phyloP scores from a whole-genome alignment of 2,888 invertebrate genomes.

The Penaeus monodon region DNA sequence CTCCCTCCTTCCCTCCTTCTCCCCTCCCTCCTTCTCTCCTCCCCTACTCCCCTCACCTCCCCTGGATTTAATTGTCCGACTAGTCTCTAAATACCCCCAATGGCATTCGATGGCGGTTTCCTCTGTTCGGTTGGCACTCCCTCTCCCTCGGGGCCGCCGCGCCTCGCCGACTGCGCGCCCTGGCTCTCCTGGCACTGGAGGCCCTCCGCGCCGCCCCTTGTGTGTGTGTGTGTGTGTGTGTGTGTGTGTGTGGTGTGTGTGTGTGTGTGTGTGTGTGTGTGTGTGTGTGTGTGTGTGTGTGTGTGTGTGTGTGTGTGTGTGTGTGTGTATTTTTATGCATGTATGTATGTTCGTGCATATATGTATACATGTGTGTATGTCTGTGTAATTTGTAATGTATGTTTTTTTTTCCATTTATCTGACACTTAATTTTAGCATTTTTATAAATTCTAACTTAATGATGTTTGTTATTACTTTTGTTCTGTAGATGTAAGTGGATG shows the following conservation, averaged over 20 bases:
- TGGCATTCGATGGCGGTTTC: neutral
- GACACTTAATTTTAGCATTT: neutral
- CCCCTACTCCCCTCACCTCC: neutral
- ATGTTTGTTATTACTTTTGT: too few species aligned
- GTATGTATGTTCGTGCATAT: neutral
- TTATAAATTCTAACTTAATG: too few species aligned
- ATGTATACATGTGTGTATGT: neutral
- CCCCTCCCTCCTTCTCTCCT: too few species aligned
- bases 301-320: neutral
- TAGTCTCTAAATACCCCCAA: neutral
- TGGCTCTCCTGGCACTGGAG: too few species aligned
- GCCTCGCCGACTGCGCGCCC: too few species aligned
- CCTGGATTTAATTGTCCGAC: neutral
- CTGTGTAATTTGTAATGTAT: neutral
- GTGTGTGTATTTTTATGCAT: neutral
- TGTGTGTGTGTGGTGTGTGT: too few species aligned
- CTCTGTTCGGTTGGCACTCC: constrained; percentile 1
- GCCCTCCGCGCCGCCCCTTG: too few species aligned
- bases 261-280: neutral
- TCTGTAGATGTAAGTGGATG: too few species aligned
- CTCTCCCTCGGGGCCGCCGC: neutral
- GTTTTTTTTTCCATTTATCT: neutral
- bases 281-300: neutral
- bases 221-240: too few species aligned
- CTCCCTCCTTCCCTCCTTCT: neutral